These are phyloP conservation scores for Mizuhopecten yessoensis DNA, from an alignment of 1,140 invertebrate genomes.

Conservation along the genomic window DNA sequence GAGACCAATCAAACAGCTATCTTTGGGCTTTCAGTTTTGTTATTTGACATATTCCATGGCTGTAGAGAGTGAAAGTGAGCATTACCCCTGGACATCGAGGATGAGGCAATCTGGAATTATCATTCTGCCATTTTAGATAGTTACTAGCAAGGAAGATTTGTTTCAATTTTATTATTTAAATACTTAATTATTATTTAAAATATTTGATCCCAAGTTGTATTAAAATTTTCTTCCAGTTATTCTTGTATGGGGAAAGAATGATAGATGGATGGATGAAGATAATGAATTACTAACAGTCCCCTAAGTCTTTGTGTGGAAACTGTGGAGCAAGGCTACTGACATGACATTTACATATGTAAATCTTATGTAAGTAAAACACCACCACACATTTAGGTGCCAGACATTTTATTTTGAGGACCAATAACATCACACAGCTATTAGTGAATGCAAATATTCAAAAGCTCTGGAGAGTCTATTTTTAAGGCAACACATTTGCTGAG, in stretches of 20 bases:
- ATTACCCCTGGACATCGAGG: no score
- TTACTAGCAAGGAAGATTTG: no score
- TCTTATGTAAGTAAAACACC: not conserved
- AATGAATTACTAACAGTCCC: not conserved
- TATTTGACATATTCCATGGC: no score
- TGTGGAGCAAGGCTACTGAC: not conserved
- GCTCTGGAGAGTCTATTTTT: not conserved
- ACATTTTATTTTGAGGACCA: not conserved
- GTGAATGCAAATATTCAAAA: not conserved
- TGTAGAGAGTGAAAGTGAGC: no score
- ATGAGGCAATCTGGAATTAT: no score
- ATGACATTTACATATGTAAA: not conserved
- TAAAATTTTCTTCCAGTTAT: not conserved
- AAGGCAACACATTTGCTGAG: not conserved
- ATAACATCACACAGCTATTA: not conserved
- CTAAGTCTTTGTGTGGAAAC: not conserved
- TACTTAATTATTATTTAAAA: not conserved
- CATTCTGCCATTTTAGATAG: no score
- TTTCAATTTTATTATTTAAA: not conserved
- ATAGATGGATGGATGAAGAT: not conserved
- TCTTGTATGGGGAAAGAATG: not conserved
- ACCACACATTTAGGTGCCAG: not conserved
- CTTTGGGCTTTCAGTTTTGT: no score
- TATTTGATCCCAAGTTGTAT: not conserved
- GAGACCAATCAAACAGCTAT: no score